Evolutionary conservation across 2,797 vertebrate species (phyloP), one percentile per base, ranked within the genome.

Genomic region (Spizella passerina): DNA sequence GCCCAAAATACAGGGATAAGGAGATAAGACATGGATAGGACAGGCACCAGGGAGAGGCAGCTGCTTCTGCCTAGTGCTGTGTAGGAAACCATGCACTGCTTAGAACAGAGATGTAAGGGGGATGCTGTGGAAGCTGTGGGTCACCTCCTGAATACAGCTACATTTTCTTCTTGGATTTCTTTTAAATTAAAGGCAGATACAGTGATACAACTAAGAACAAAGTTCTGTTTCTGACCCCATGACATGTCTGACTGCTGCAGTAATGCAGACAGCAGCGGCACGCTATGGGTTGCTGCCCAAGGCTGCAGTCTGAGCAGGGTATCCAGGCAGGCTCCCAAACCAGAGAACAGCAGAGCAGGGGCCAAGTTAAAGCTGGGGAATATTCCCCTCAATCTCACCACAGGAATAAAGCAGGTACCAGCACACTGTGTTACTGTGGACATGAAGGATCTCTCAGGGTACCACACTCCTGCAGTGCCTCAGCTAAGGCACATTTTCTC

Each of bases 381-480:
- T 3, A 10, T 18, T 43, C 38, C 46, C 44, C n/a, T 5, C 38
- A 71, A 66, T 14, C 32, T 32, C 60, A 63, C 14, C 63, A 73
- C 30, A 65, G 34, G 47, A n/a, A 82, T 3, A 46, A 49, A 46
- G 34, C 55, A 72, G 41, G 22, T 59, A 39, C 22, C 83, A 53
- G 14, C 43, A 69, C 14, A 13, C 27, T 34, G 36, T 6, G 0
- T 8, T 63, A 63, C n/a, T 32, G 9, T 1, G 5, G 55, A 23
- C 14, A 17, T 3, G 7, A 56, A 77, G 39, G 8, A 32, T 9
- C 26, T 16, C 43, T 29, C 17, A 27, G 29, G 14, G 39, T 4
- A 55, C 27, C 5, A 2, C 73, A 21, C 7, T 55, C n/a, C 9
- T 23, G 11, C 49, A 43, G 29, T 1, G 0, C 13, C 56, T 65